Base-by-base conservation (phyloP, 2,797 vertebrate genomes). In the Triplophysa yarkandensis region DNA sequence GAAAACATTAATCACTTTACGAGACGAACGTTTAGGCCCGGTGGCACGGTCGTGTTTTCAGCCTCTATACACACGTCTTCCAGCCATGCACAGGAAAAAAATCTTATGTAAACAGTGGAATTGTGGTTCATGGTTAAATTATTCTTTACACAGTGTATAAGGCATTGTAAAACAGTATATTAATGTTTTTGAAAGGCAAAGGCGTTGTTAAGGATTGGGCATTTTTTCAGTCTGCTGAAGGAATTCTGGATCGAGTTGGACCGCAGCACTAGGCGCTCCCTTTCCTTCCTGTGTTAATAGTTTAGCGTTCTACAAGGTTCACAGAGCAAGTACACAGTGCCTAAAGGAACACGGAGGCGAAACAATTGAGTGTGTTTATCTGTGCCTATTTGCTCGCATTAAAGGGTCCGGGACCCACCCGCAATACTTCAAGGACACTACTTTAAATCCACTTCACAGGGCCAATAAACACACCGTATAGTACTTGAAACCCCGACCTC, bases 1-100 rank as follows among this genome's bases (percentile, higher is more conserved):
- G 87, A 88, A 90, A 88, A 86, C 78, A 81, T 88, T 86, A 80
- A 87, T 87, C 82, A 57, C 85, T 86, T 89, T 83, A 80, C 81
- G 41, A 80, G 81, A 80, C 80, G 72, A 69, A 73, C 55, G 86
- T 85, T 82, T 76, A 72, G 81, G 84, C 78, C 74, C 77, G 78
- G 65, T 30, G 27, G 71, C 71, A 70, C 77, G 80, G 65, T 30
- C 23, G 71, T 69, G 68, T 77, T 73, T 79, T 81, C 67, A 9
- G 1, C 46, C 25, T 28, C 57, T 70, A 48, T 27, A 32, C 54
- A 46, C 52, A 34, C 60, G 25, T 73, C 64, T 54, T 50, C 9
- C 73, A 66, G 65, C 58, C 23, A 54, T 36, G 6, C 61, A 7
- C 52, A 41, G 60, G 28, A 48, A 68, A 67, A 39, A 75, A 69